Base-by-base conservation (phyloP, 2,888 invertebrate genomes). In the Synergus gifuensis region DNA sequence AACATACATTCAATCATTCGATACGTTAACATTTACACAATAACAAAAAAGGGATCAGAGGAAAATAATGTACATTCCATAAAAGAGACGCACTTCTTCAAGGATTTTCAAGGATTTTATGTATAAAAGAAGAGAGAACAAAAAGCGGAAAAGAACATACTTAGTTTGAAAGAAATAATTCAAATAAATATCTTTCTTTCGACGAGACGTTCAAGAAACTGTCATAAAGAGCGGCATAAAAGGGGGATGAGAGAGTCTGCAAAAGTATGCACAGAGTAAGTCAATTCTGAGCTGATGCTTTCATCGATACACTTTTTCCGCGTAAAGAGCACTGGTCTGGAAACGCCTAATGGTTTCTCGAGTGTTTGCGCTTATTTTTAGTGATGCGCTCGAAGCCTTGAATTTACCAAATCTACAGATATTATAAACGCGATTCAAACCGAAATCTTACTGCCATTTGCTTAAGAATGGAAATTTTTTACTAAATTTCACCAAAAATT, bases 301-400 rank as follows among this genome's bases (percentile, higher is more conserved):
- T 28, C 22, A 28, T 28, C 83, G 77, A 79, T 82, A 82, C 78
- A 79, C 78, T 80, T 73, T 66, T 60, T 76, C 58, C 28, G 73
- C 77, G 76, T 40, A 78, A 78, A 78, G 81, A 79, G 81, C 84
- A 85, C 82, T 86, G 87, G 86, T 86, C 88, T 89, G 88, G 87
- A 85, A 89, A 89, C 87, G 87, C 87, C 87, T 89, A 89, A 90
- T 90, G 89, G 88, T 85, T 84, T 83, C 87, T 88, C 87, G 86
- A 88, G 88, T 89, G 88, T 89, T 88, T 88, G 86, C 83, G 82
- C 85, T 80, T 89, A 88, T 88, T 88, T 87, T 88, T 87, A 88
- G 69, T 36, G 69, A 69, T 49, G 49, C 69, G 82, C 84, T 81
- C 64, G 79, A 81, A 80, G 49, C 46, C 46, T 49, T 28, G 69